Evolutionary conservation across 2,113 vertebrate genomes (phyloP).

Genomic region (Callithrix jacchus): DNA sequence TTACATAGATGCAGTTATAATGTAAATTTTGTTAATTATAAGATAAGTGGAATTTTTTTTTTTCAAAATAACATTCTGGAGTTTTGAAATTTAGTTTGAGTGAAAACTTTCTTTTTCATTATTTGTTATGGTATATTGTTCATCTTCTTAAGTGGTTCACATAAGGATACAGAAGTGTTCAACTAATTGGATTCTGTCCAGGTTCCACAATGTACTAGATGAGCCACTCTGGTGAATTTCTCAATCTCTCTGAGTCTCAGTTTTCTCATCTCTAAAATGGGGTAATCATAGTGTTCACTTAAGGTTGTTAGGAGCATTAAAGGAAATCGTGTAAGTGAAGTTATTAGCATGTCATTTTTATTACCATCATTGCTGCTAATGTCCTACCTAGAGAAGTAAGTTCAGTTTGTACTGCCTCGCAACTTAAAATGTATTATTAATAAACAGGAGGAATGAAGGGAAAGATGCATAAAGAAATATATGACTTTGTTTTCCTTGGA

Average conservation of each 20-base stretch:
- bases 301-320: not conserved
- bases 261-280: constrained; percentile 26
- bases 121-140: not conserved
- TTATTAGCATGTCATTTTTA: not conserved
- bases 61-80: not conserved
- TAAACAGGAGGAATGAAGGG: not conserved
- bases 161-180: not conserved
- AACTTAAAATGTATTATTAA: not conserved
- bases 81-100: not conserved
- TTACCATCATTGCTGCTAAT: not conserved
- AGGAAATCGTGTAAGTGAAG: not conserved
- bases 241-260: not conserved
- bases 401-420: not conserved
- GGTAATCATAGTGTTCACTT: not conserved
- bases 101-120: not conserved
- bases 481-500: not conserved
- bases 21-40: constrained; percentile 9
- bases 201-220: not conserved
- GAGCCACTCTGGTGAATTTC: not conserved
- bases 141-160: not conserved
- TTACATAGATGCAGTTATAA: not conserved
- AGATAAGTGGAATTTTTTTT: not conserved
- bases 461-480: not conserved
- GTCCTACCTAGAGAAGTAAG: not conserved
- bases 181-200: not conserved